phyloP scores from a whole-genome alignment of 2,888 invertebrate species.

The Pheosia tremula region DNA sequence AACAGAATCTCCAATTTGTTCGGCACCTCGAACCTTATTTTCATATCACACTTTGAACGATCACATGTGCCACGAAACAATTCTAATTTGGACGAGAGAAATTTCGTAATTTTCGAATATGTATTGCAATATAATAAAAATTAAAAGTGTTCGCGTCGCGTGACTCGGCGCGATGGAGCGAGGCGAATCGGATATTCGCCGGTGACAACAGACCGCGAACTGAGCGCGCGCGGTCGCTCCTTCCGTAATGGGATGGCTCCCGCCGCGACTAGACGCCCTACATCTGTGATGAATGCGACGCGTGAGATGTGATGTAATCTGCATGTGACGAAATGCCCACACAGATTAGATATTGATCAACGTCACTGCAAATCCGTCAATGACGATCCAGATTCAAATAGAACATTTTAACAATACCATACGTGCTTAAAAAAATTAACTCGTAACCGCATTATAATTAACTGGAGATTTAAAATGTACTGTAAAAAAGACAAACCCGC shows the following conservation, averaged over 20 bases:
- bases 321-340: conserved; percentile 66
- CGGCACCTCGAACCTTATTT: conserved; percentile 80
- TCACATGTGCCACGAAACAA: conserved; percentile 50
- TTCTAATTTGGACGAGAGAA: conserved; percentile 42
- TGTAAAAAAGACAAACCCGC: too few species aligned
- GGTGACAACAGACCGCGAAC: conserved; percentile 71
- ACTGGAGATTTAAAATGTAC: too few species aligned
- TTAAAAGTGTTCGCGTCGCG: conserved; percentile 42
- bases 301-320: conserved; percentile 75
- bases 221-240: conserved; percentile 62
- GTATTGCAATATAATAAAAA: conserved; percentile 39
- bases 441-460: too few species aligned
- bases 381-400: background rate
- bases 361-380: conserved; percentile 48
- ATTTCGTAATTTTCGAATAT: conserved; percentile 36
- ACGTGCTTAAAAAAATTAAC: background rate
- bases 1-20: conserved; percentile 81
- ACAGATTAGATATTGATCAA: conserved; percentile 61
- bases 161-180: conserved; percentile 58
- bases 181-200: conserved; percentile 68
- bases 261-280: conserved; percentile 80
- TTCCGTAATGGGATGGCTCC: conserved; percentile 79
- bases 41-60: conserved; percentile 68
- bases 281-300: conserved; percentile 58
- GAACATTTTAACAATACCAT: background rate